Evolutionary conservation across 2,113 vertebrate genomes (phyloP).

Genomic region (Paracanthobrama guichenoti): DNA sequence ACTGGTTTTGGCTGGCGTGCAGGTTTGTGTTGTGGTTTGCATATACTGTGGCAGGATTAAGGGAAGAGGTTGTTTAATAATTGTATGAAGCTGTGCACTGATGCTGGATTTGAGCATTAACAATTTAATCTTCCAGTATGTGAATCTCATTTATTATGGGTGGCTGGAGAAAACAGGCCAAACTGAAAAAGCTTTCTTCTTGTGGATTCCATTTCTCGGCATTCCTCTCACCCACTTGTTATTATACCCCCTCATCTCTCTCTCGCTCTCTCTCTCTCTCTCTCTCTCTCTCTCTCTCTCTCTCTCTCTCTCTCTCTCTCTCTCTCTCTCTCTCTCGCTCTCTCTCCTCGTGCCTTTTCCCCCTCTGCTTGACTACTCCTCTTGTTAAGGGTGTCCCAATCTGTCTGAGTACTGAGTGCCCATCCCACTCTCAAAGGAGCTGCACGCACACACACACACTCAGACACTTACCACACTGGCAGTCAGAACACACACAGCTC

Average conservation of each 20-base stretch:
- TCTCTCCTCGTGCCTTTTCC: background rate
- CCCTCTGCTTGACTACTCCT: slow-evolving; percentile 45
- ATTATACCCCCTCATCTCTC: no score
- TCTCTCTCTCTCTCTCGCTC: slow-evolving; percentile 15
- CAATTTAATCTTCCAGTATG: slow-evolving; percentile 26
- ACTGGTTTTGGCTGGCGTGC: background rate
- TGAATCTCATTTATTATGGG: slow-evolving; percentile 28
- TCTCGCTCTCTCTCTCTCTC: no score
- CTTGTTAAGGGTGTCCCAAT: slow-evolving; percentile 56
- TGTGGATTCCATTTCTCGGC: slow-evolving; percentile 36
- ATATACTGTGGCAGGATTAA: background rate
- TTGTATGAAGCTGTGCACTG: background rate
- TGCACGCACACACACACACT: slow-evolving; percentile 15
- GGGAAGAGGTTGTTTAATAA: background rate
- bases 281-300: slow-evolving; percentile 22
- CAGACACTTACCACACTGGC: slow-evolving; percentile 12
- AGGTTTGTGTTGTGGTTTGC: background rate
- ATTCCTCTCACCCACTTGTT: slow-evolving; percentile 49
- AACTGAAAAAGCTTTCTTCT: slow-evolving; percentile 29
- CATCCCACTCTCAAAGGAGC: slow-evolving; percentile 56
- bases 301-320: slow-evolving; percentile 10
- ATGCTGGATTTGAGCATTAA: slow-evolving; percentile 12
- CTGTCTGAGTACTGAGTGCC: slow-evolving; percentile 47
- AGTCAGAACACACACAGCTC: slow-evolving; percentile 24
- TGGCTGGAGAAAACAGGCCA: background rate